Base-by-base conservation (phyloP, 2,797 vertebrate species). In the Lithobates pipiens region DNA sequence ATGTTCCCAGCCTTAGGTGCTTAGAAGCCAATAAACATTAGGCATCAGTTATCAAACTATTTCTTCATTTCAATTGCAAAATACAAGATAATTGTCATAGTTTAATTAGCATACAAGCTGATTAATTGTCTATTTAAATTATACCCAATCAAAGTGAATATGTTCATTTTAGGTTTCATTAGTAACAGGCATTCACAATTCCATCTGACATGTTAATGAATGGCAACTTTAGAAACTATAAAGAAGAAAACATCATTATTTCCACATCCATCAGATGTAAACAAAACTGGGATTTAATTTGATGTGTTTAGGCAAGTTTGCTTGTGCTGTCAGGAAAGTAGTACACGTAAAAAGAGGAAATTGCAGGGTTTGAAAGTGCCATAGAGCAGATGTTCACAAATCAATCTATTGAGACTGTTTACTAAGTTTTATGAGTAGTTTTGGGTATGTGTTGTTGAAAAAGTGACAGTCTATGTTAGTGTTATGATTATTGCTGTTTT, bases 51-150 rank as follows among this genome's bases (percentile, higher is more conserved):
- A 91, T 89, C 82, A 90, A 91, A 92, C 91, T 71, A 89, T 91
- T 90, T 92, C 85, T 91, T 91, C 89, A 93, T 91, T 92, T 91
- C 86, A 90, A 89, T 91, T 84, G 82, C 84, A 90, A 91, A 85
- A 90, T 85, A 78, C 70, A 82, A 85, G 88, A 84, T 86, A 91
- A 90, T 88, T 90, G 61, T 77, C 27, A 69, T 34, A 89, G 72
- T 88, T 88, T 89, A 92, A 93, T 93, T 93, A 91, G 83, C 77
- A 87, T 63, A 79, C 78, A 88, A 88, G 25, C 70, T 92, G 88
- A 92, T 90, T 86, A 89, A 91, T 84, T 91, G 29, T 44, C 44
- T 88, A 86, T 90, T 91, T 88, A 86, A 91, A 88, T 88, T 88
- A 82, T 89, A 78, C 87, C 87, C 86, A 87, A 90, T 88, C 29